Evolutionary conservation across 1,140 invertebrate species (phyloP), one percentile per base, ranked within the genome.

Genomic region (Spodoptera litura): DNA sequence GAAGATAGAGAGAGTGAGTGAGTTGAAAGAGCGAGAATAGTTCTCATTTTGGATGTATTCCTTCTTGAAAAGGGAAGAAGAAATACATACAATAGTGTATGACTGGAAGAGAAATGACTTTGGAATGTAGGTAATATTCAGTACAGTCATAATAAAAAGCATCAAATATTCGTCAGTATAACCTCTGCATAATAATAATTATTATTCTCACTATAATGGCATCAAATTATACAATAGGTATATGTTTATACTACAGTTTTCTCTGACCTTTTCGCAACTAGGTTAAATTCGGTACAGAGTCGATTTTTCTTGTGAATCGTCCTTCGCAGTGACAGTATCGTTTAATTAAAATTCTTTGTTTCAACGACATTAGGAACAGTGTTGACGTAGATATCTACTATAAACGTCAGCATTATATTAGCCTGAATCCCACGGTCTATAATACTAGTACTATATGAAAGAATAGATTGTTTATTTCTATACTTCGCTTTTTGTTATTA

Each of bases 311-410:
- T 66, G n/a, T 66, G 49, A 49, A 49, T 66, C 49, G 62, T 38
- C 62, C 38, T 66, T 66, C 62, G 25, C 27, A 38, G 10, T 66
- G 62, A 61, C 58, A 61, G 12, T 49, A 49, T 49, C 62, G 38
- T 38, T 44, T 66, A 66, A 66, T 66, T 66, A 20, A 49, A 66
- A 66, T 66, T 66, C 62, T 66, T 66, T 49, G 62, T 66, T 25
- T 49, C 5, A n/a, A 35, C 35, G 49, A 66, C 62, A 49, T 44
- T 38, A 38, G 4, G 27, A 61, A 35, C 58, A 27, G 38, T 49
- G 35, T 38, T 49, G 44, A 35, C 44, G 49, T 38, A 66, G 62
- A 66, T 66, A 49, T 44, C 38, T 3, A 44, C 38, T 10, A 44
- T 1, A 10, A 44, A 44, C 38, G 38, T 44, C 38, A 9, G 38